A percentile compares a stretch with the other conserved stretches of the same genome.
These are phyloP conservation scores for Xyrichtys novacula DNA, from an alignment of 2,797 vertebrate species.

Conservation along the genomic window DNA sequence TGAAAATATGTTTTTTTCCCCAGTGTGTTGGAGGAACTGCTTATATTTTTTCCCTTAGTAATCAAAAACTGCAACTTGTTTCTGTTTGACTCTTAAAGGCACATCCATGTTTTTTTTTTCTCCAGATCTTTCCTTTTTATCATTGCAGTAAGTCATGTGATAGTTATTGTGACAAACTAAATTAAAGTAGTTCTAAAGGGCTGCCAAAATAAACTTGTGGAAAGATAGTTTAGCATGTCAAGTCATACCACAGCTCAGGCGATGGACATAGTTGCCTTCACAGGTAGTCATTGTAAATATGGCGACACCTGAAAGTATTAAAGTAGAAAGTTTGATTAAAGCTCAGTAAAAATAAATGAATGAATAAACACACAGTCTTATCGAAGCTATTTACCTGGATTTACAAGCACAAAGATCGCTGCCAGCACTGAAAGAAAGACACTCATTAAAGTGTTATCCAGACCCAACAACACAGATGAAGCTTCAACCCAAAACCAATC, in stretches of 20 bases:
- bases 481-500: no score
- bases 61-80: no score
- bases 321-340: not conserved
- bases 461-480: no score
- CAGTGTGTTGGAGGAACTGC: no score
- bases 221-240: not conserved
- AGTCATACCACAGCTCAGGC: slow-evolving; percentile 67
- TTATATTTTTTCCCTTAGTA: no score
- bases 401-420: slow-evolving; percentile 15
- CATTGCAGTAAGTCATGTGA: not conserved
- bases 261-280: slow-evolving; percentile 18
- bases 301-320: slow-evolving; percentile 1
- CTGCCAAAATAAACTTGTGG: not conserved
- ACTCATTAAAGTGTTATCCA: not conserved
- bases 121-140: no score
- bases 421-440: slow-evolving; percentile 44
- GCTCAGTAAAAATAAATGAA: not conserved
- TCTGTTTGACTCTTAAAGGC: no score
- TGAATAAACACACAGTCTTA: not conserved
- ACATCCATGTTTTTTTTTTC: no score
- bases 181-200: not conserved
- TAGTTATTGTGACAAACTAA: not conserved
- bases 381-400: slow-evolving; percentile 44
- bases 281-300: slow-evolving; percentile 56
- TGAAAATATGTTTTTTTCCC: no score